Conservation (phyloP, 37 sponge, comb jelly and placozoan genomes). For the Hormiphora californensis region DNA sequence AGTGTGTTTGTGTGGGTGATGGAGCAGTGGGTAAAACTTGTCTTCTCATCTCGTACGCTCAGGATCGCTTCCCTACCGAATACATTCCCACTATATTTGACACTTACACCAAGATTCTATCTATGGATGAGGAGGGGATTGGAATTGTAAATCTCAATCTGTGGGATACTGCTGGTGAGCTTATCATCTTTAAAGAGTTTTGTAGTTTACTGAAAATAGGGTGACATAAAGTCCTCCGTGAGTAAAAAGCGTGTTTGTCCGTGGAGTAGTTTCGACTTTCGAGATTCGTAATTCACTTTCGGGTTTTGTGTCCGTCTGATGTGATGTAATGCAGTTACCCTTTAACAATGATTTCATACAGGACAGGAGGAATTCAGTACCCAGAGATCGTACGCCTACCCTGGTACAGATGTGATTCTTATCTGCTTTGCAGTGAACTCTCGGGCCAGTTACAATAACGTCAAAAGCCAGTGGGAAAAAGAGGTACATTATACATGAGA, state of each 20-base stretch:
- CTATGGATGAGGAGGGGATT: background rate
- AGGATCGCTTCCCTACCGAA: background rate
- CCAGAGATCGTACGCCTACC: background rate
- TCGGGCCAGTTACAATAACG: background rate
- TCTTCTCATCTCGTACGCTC: conserved; percentile 6
- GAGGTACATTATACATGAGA: background rate
- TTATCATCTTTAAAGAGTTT: too few species aligned
- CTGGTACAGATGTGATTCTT: background rate
- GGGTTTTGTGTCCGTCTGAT: background rate
- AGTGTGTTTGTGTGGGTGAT: conserved; percentile 1
- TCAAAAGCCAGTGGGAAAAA: background rate
- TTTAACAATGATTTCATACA: background rate
- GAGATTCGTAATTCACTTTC: too few species aligned
- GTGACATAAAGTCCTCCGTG: too few species aligned
- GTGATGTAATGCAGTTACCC: background rate
- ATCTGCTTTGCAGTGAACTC: background rate
- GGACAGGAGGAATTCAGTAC: background rate
- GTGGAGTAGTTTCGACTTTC: too few species aligned
- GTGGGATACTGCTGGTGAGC: background rate
- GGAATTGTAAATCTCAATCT: background rate
- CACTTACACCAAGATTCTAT: background rate
- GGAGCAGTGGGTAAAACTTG: conserved; percentile 16
- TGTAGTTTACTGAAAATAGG: too few species aligned
- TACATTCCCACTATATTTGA: conserved; percentile 1
- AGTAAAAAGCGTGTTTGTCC: too few species aligned